Evolutionary conservation across 2,113 vertebrate species (phyloP).

Genomic region (Cochlearius cochlearius): DNA sequence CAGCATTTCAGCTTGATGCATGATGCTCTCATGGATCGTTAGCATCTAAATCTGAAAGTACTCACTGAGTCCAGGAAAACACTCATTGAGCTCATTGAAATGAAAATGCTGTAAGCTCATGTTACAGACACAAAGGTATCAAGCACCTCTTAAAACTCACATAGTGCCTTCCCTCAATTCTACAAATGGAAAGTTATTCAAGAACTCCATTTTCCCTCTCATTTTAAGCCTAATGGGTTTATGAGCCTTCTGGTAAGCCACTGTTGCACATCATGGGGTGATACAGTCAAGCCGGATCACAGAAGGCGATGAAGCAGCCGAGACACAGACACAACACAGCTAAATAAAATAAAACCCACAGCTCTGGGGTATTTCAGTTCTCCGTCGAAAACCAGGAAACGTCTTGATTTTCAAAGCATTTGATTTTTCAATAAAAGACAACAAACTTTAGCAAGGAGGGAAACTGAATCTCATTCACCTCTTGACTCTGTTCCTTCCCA

Average conservation of each 20-base stretch:
- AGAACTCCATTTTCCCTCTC: not conserved
- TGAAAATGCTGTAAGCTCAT: not conserved
- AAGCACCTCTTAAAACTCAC: not conserved
- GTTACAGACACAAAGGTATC: not conserved
- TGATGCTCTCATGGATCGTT: not conserved
- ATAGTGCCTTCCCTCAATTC: not conserved
- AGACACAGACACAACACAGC: not conserved
- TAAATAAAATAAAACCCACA: too few relatives aligned
- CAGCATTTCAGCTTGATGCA: not conserved
- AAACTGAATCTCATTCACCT: not conserved
- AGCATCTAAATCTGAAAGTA: not conserved
- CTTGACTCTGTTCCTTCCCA: not conserved
- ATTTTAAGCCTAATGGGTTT: not conserved
- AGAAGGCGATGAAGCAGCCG: not conserved
- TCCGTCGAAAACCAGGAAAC: not conserved
- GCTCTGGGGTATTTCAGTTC: not conserved
- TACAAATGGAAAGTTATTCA: not conserved
- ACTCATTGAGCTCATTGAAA: not conserved
- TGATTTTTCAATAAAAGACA: not conserved
- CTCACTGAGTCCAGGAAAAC: not conserved
- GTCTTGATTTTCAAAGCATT: not conserved
- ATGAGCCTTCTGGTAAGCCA: not conserved
- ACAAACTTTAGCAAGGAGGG: not conserved
- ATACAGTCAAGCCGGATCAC: not conserved
- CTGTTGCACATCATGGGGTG: not conserved